phyloP scores from a whole-genome alignment of 2,797 vertebrate species.

The Acanthornis magna region DNA sequence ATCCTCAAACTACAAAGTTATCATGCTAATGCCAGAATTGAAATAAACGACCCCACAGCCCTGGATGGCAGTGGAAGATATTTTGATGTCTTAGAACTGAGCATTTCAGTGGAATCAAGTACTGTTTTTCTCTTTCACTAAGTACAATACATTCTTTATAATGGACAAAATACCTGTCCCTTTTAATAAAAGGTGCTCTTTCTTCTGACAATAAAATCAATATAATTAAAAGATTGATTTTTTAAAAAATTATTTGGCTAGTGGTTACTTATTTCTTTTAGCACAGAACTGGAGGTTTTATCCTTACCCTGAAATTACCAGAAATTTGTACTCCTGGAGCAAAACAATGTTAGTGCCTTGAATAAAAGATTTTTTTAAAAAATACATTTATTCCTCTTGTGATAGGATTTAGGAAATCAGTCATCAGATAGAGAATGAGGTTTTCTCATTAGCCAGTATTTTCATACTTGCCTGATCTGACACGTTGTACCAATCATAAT shows the following conservation, averaged over 20 bases:
- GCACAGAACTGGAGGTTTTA: neutral
- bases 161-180: neutral
- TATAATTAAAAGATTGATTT: neutral
- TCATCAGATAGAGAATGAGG: neutral
- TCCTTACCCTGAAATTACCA: neutral
- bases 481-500: slow-evolving; percentile 98
- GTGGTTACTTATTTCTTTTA: neutral
- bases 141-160: neutral
- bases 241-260: neutral
- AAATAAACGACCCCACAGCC: neutral
- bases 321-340: neutral
- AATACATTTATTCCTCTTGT: neutral
- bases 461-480: slow-evolving; percentile 89
- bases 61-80: neutral
- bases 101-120: neutral
- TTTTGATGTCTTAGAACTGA: neutral
- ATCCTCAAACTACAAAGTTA: neutral
- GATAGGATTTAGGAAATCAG: neutral
- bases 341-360: neutral
- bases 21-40: neutral
- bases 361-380: neutral
- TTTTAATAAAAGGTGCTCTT: neutral
- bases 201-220: neutral
- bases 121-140: neutral
- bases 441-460: neutral